Base-by-base conservation (phyloP, 53 echinoderm and acorn worm species). In the Temnopleurus reevesii region DNA sequence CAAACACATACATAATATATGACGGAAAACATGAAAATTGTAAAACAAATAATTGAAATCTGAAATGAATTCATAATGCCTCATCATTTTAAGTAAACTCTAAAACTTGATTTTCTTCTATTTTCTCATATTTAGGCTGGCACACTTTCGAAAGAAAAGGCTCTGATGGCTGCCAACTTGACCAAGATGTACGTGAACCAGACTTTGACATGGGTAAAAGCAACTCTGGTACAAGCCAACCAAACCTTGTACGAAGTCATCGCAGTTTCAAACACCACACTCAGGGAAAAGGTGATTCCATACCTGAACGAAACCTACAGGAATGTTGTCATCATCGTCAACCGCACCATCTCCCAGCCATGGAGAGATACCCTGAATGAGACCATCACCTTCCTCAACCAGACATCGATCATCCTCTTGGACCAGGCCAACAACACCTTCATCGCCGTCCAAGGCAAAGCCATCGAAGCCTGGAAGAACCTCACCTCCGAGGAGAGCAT, bases 341-440 rank as follows among this genome's bases (percentile, higher is more conserved):
- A 94, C 94, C 92, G 92, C 76, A 91, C 92, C 53, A 92, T 91
- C 76, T 90, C 60, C 80, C 91, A 93, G 92, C 83, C 92, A 33
- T 60, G 91, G 30, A 90, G 93, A 46, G 55, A 66, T 76, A 93
- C 93, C 38, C 13, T 93, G 35, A 89, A 81, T 53, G 91, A 97
- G 45, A 58, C 92, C 59, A 79, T 66, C 30, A 47, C 31, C 51
- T 92, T 91, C 89, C 45, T 85, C 8, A 89, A 66, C 85, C 80
- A 28, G 57, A 96, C 92, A 76, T 92, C 90, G 13, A 34, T 64
- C 43, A n/a, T 80, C 64, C 25, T 83, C 47, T 33, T 45, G 46
- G 77, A 30, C 85, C 57, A 89, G 23, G 77, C 91, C 59, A 84
- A 89, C 33, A 86, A 86, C 30, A 86, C 81, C 33, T 66, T 63